These are phyloP conservation scores for Cheilosia scutellata DNA, from an alignment of 2,888 invertebrate genomes.

Conservation along the genomic window DNA sequence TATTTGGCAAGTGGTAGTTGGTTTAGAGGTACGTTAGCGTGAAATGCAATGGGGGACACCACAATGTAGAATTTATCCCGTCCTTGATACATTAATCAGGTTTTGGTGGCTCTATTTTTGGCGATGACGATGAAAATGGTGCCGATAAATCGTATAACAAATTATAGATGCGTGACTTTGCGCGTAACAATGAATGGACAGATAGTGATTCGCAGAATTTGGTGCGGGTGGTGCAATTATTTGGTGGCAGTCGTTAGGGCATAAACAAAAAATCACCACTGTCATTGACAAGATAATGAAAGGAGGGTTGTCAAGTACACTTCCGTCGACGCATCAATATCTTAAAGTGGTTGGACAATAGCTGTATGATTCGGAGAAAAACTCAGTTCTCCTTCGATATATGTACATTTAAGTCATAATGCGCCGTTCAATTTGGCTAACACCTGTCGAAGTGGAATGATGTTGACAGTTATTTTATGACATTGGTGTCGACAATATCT, in stretches of 20 bases:
- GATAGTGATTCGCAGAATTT: slow-evolving; percentile 5
- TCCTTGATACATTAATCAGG: slow-evolving; percentile 30
- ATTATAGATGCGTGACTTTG: slow-evolving; percentile 44
- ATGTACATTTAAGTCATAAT: too few species aligned
- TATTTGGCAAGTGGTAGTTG: slow-evolving; percentile 1
- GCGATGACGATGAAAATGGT: slow-evolving; percentile 29
- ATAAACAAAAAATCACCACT: background rate
- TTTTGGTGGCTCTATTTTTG: slow-evolving; percentile 9
- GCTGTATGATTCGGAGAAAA: too few species aligned
- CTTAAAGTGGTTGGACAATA: too few species aligned
- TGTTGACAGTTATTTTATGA: too few species aligned
- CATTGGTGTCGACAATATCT: too few species aligned
- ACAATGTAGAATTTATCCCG: slow-evolving; percentile 10
- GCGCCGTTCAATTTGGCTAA: too few species aligned
- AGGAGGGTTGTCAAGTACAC: too few species aligned
- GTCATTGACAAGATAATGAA: too few species aligned
- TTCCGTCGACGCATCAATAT: too few species aligned
- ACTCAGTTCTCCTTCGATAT: too few species aligned
- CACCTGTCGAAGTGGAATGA: too few species aligned
- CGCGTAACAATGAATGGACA: background rate
- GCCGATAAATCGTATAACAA: slow-evolving; percentile 51
- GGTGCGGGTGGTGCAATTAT: background rate
- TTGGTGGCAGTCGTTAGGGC: background rate
- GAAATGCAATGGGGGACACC: background rate
- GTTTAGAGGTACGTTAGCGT: background rate